A percentile compares a stretch with the other conserved stretches of the same genome.
phyloP scores from a whole-genome alignment of 2,797 vertebrate genomes.

The Sylvilagus floridanus region DNA sequence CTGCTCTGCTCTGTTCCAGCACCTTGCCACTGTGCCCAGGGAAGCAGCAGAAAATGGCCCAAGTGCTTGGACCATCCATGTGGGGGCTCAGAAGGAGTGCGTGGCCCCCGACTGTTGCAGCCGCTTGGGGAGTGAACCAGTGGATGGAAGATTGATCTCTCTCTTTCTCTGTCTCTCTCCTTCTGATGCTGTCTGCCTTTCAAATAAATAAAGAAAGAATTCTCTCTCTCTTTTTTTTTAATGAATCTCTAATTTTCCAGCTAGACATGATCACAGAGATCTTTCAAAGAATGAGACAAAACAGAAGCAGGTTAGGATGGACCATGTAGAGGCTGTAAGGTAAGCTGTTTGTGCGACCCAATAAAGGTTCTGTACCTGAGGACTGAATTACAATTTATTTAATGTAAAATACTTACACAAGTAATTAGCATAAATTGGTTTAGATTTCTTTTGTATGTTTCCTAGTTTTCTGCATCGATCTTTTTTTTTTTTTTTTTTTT shows the following conservation, averaged over 20 bases:
- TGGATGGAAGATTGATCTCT: too few species aligned
- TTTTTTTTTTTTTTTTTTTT: neutral
- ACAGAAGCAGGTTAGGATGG: neutral
- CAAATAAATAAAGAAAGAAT: too few species aligned
- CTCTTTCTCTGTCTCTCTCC: too few species aligned
- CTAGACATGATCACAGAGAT: neutral
- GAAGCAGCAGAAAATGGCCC: too few species aligned
- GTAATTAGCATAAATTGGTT: neutral
- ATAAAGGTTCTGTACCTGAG: neutral
- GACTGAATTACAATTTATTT: neutral
- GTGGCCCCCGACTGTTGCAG: too few species aligned
- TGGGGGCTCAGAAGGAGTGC: too few species aligned
- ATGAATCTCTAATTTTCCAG: constrained; percentile 26
- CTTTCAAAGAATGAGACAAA: neutral
- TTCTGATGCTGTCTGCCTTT: too few species aligned
- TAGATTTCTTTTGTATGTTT: neutral
- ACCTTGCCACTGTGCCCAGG: too few species aligned
- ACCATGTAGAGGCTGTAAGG: neutral
- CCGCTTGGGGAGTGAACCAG: too few species aligned
- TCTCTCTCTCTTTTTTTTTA: too few species aligned
- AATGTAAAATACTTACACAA: neutral
- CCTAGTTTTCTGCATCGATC: neutral
- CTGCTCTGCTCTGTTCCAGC: too few species aligned
- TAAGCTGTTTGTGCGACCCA: neutral
- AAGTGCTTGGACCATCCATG: too few species aligned